Evolutionary conservation across 2,113 vertebrate species (phyloP).

Genomic region (Elephas maximus): DNA sequence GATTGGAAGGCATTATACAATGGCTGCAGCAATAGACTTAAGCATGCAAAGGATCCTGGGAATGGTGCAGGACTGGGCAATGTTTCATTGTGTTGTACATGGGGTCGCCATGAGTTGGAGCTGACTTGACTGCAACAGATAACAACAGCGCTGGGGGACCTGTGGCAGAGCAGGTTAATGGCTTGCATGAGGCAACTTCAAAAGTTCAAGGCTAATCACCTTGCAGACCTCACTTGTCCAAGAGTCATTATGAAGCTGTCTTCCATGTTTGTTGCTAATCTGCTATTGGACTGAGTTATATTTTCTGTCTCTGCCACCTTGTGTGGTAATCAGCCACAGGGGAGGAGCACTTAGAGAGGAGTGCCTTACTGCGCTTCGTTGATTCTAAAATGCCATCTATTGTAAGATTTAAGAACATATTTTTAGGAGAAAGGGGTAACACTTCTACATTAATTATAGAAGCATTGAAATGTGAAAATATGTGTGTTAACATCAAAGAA

Average conservation of each 20-base stretch:
- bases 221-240: not conserved
- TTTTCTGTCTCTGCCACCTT: not conserved
- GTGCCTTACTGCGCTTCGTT: not conserved
- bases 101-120: not conserved
- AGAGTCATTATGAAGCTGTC: not conserved
- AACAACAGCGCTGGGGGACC: not conserved
- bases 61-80: not conserved
- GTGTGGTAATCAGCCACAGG: not conserved
- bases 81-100: not conserved
- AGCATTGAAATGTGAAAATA: not conserved
- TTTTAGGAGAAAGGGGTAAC: constrained; percentile 16
- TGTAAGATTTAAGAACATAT: not conserved
- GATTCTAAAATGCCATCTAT: not conserved
- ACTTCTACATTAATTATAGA: not conserved
- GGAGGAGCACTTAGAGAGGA: not conserved
- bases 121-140: not conserved
- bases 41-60: not conserved
- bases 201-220: not conserved
- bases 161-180: not conserved
- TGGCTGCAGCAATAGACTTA: not conserved
- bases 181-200: not conserved
- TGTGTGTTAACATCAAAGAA: not conserved
- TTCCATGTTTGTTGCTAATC: not conserved
- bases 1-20: not conserved
- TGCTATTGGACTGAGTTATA: not conserved